Evolutionary conservation across 2,797 vertebrate genomes (phyloP).

Genomic region (Eptatretus atami): DNA sequence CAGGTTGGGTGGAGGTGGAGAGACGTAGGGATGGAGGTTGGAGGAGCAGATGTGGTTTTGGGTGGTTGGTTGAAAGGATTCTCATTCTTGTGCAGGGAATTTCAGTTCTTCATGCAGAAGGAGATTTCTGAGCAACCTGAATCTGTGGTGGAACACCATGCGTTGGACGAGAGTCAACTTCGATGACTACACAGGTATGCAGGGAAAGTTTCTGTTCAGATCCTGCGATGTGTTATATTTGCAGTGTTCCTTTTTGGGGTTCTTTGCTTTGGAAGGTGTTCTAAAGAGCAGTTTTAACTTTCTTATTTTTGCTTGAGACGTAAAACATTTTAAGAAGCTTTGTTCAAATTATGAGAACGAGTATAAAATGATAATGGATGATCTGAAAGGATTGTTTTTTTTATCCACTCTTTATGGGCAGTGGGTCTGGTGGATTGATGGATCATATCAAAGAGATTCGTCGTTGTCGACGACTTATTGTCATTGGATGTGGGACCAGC

Average conservation of each 20-base stretch:
- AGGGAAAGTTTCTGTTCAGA: background rate
- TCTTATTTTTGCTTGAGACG: no score
- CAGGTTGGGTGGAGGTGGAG: no score
- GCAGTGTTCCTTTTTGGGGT: no score
- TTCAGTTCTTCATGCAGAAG: conserved; percentile 96
- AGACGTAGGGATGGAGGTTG: no score
- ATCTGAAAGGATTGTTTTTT: background rate
- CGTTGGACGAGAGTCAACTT: conserved; percentile 82
- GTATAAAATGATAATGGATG: background rate
- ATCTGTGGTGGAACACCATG: conserved; percentile 90
- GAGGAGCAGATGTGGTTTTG: no score
- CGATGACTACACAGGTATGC: conserved; percentile 57
- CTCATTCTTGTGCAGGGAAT: conserved; percentile 25
- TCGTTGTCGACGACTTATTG: conserved; percentile 61
- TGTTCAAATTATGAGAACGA: background rate
- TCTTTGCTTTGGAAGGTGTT: no score
- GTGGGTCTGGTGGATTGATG: conserved; percentile 65
- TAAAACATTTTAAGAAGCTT: conserved; percentile 8
- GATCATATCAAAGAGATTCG: conserved; percentile 98
- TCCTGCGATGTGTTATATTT: background rate
- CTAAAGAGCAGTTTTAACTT: no score
- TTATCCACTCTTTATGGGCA: conserved; percentile 12
- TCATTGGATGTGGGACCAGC: conserved; percentile 86
- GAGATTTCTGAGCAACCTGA: conserved; percentile 97
- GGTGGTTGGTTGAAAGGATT: no score